Base-by-base conservation (phyloP, 2,888 invertebrate genomes). In the Phymatocera aterrima region DNA sequence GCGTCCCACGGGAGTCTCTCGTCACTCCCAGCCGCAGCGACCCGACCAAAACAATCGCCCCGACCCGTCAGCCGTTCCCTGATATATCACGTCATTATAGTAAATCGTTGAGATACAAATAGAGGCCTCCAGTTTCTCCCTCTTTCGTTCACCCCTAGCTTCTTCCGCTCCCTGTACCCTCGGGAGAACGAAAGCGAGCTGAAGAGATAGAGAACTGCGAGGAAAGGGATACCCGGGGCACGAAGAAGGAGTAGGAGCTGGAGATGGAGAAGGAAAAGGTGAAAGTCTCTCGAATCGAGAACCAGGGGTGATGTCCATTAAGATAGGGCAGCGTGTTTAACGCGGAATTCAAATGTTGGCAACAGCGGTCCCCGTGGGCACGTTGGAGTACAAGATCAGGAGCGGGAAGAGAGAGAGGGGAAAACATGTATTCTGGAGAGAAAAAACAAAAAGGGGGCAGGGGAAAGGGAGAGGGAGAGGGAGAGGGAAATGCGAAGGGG, bases 291-390 rank as follows among this genome's bases (percentile, higher is more conserved):
- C 6, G 70, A 65, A 82, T 81, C 78, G 78, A 80, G 80, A 81
- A 80, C 82, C 85, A 82, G 82, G 75, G 84, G 77, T 85, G 87
- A 87, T 87, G 84, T 82, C 87, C 84, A 87, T 87, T 87, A 85
- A 87, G 87, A 87, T 87, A 87, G 80, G 80, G 79, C 82, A 37
- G 80, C 84, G 82, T 86, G 86, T 87, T 87, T 86, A 87, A 87
- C 82, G 84, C 85, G 81, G 82, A 86, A 83, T 86, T 84, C 84
- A 80, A 85, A 87, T 84, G 85, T 87, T 85, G 82, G 78, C 83
- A 77, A 84, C 82, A 77, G 64, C 46, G 78, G 60, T 51, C 37
- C 75, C 70, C 46, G 2, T 46, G 78, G 80, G 68, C 75, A 77
- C 72, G 72, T 72, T 31, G 40, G 40, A 21, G 40, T 18, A 34